These are phyloP conservation scores for Mola mola DNA, from an alignment of 2,113 vertebrate species.

Conservation along the genomic window DNA sequence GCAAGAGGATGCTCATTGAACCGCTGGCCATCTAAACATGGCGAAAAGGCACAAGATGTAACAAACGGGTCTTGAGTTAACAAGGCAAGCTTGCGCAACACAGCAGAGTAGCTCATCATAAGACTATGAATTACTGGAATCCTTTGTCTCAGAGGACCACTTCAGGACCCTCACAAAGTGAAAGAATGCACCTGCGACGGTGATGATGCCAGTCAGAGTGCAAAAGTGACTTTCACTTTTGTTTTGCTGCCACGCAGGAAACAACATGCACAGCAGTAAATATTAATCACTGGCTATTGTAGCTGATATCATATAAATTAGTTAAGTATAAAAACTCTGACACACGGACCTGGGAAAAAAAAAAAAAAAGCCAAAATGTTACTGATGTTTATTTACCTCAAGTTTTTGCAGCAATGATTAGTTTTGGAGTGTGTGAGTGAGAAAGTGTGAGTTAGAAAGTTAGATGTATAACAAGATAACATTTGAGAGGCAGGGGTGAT, in stretches of 20 bases:
- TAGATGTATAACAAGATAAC: too few relatives aligned
- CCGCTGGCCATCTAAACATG: conserved; percentile 52
- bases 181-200: conserved; percentile 81
- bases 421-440: too few relatives aligned
- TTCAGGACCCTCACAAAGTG: conserved; percentile 72
- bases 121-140: conserved; percentile 73
- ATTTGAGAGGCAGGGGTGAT: too few relatives aligned
- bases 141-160: conserved; percentile 75
- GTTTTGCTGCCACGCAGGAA: conserved; percentile 63
- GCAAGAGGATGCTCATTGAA: conserved; percentile 61
- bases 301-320: conserved; percentile 40
- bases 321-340: conserved; percentile 10
- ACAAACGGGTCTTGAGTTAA: conserved; percentile 64
- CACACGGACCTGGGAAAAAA: not conserved
- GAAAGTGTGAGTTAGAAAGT: too few relatives aligned
- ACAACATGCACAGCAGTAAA: conserved; percentile 40
- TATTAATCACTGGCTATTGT: conserved; percentile 69
- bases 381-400: too few relatives aligned
- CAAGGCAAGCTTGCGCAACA: conserved; percentile 69
- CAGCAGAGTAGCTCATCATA: conserved; percentile 70
- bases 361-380: too few relatives aligned
- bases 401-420: too few relatives aligned
- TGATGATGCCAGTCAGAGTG: conserved; percentile 65
- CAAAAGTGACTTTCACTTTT: conserved; percentile 65
- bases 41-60: conserved; percentile 53